These are phyloP conservation scores for Drosophila colorata DNA, from an alignment of 2,888 invertebrate species.

Conservation along the genomic window DNA sequence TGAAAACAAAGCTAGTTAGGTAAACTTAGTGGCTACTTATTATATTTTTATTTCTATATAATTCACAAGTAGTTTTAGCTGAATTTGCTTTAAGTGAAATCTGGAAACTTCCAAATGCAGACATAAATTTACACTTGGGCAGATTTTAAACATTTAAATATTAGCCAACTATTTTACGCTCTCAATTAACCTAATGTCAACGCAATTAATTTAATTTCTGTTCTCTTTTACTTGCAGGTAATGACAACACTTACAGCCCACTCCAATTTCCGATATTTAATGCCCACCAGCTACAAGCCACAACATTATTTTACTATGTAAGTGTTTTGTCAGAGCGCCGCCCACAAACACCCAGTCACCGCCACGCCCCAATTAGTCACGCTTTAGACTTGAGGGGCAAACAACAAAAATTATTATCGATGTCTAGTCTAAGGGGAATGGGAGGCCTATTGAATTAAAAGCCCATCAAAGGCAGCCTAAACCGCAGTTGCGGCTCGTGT, in stretches of 20 bases:
- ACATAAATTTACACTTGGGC: no score
- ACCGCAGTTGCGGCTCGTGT: slow-evolving; percentile 42
- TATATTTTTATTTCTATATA: not conserved
- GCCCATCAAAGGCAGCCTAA: slow-evolving; percentile 37
- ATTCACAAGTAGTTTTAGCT: not conserved
- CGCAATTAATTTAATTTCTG: slow-evolving; percentile 32
- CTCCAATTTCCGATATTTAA: not conserved
- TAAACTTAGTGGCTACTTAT: no score
- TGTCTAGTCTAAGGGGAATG: slow-evolving; percentile 5
- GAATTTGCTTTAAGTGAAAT: not conserved
- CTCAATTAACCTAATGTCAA: slow-evolving; percentile 1
- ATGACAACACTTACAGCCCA: slow-evolving; percentile 29
- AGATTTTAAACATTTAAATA: not conserved
- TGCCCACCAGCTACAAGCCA: slow-evolving; percentile 14
- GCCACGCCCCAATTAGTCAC: slow-evolving; percentile 38
- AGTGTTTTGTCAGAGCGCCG: slow-evolving; percentile 13
- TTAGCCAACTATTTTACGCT: not conserved
- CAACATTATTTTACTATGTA: slow-evolving; percentile 22
- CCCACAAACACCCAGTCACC: not conserved
- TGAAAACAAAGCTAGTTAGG: not conserved
- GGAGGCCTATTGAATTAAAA: slow-evolving; percentile 33
- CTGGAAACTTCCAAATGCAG: no score
- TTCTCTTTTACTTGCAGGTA: slow-evolving; percentile 64
- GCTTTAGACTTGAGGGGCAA: slow-evolving; percentile 16
- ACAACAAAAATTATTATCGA: slow-evolving; percentile 36